phyloP scores from a whole-genome alignment of 2,888 invertebrate genomes.

The Strigamia maritima region DNA sequence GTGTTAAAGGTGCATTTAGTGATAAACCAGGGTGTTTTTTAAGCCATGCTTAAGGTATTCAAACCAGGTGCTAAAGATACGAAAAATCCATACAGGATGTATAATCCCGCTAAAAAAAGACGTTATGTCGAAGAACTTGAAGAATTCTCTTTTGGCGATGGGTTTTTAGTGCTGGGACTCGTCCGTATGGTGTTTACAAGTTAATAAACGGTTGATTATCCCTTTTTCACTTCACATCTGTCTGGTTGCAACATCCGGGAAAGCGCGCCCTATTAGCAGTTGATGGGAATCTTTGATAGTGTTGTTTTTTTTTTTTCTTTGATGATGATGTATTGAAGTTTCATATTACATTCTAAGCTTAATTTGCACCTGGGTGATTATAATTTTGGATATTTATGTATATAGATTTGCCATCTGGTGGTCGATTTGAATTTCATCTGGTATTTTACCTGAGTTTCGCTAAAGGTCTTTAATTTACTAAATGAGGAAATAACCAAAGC shows the following conservation, averaged over 20 bases:
- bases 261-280: conserved; percentile 10
- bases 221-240: conserved; percentile 4
- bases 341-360: background rate
- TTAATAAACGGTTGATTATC: background rate
- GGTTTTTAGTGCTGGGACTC: too few relatives aligned
- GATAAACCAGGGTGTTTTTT: too few relatives aligned
- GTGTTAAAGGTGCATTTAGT: too few relatives aligned
- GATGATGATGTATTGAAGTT: background rate
- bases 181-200: background rate
- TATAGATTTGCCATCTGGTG: background rate
- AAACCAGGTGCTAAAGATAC: too few relatives aligned
- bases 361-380: conserved; percentile 31
- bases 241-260: background rate
- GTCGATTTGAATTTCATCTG: background rate
- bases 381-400: background rate
- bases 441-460: too few relatives aligned
- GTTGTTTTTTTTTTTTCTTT: background rate
- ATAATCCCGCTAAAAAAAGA: too few relatives aligned
- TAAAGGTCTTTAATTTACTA: too few relatives aligned
- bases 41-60: too few relatives aligned
- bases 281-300: conserved; percentile 2
- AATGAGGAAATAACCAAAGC: too few relatives aligned
- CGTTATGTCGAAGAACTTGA: too few relatives aligned
- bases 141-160: too few relatives aligned
- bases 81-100: too few relatives aligned